A percentile compares a stretch with the other conserved stretches of the same genome.
These are phyloP conservation scores for Raja brachyura DNA, from an alignment of 2,113 vertebrate species.

Conservation along the genomic window DNA sequence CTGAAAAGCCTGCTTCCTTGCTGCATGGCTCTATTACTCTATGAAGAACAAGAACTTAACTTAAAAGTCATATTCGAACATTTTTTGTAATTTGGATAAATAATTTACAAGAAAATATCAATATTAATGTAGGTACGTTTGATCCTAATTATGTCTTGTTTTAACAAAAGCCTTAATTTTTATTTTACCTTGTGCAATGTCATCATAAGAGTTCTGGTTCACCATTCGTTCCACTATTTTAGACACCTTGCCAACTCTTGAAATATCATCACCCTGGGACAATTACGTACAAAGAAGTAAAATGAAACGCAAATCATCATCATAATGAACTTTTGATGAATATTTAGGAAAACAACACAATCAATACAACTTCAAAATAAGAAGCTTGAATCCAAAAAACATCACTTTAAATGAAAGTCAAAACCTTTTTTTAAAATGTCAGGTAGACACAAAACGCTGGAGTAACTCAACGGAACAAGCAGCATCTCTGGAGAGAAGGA, in stretches of 20 bases:
- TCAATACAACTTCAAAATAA: too few species aligned
- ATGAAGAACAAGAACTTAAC: background rate
- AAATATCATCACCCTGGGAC: constrained; percentile 64
- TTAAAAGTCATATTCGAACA: background rate
- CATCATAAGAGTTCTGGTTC: constrained; percentile 79
- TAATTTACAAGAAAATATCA: background rate
- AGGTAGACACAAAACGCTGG: too few species aligned
- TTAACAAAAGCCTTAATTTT: background rate
- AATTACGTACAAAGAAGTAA: constrained; percentile 41
- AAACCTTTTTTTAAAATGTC: too few species aligned
- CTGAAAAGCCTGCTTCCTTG: too few species aligned
- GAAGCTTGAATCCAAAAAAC: too few species aligned
- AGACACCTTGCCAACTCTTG: constrained; percentile 60
- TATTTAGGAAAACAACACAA: background rate
- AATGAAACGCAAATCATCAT: background rate
- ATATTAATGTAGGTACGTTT: background rate
- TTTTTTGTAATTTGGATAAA: background rate
- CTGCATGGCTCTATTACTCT: background rate
- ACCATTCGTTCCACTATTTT: constrained; percentile 86
- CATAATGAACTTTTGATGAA: background rate
- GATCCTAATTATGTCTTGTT: background rate
- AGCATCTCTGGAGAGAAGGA: too few species aligned
- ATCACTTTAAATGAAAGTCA: too few species aligned
- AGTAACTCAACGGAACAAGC: too few species aligned
- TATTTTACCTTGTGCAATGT: constrained; percentile 73